Base-by-base conservation (phyloP, 2,888 invertebrate species). In the Lasioglossum malachurum region DNA sequence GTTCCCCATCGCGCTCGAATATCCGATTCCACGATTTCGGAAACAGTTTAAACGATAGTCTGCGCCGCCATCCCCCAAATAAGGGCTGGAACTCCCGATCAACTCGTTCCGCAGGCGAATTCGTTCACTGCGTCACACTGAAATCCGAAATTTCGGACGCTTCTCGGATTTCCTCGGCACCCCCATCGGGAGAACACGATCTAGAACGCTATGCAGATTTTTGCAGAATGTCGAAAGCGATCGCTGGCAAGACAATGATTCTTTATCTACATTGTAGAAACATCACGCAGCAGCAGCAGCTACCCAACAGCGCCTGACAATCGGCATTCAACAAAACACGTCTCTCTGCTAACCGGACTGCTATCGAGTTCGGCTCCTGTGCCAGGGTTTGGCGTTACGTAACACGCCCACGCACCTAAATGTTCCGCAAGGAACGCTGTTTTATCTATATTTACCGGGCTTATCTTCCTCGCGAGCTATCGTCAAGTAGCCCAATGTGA, bases 391-490 rank as follows among this genome's bases (percentile, higher is more conserved):
- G 31, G 23, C 75, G n/a, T 86, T 87, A 82, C 79, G 82, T 87
- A 87, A 87, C 78, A 7, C 67, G 49, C 87, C 87, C 75, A 87
- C 87, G 87, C 82, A 87, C 73, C 77, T 46, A 72, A 86, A 78
- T 78, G 75, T 74, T 69, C 87, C 73, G 74, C 64, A 82, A 79
- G 87, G 78, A 82, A 74, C 87, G 78, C 38, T n/a, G 76, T 82
- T 82, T 87, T 87, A 87, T 87, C 87, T 87, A 82, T 87, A 87
- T 87, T 87, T 87, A 82, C 57, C 76, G 8, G 35, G 72, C 78
- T 87, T 87, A 87, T 87, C 87, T 67, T 67, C 64, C 44, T 23
- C 69, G 73, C 69, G 60, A 60, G 67, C 73, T 75, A 74, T 74
- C 4, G 57, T n/a, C 12, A n/a, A 57, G 12, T 10, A 57, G n/a